phyloP scores from a whole-genome alignment of 2,113 vertebrate genomes.

The Perccottus glenii region DNA sequence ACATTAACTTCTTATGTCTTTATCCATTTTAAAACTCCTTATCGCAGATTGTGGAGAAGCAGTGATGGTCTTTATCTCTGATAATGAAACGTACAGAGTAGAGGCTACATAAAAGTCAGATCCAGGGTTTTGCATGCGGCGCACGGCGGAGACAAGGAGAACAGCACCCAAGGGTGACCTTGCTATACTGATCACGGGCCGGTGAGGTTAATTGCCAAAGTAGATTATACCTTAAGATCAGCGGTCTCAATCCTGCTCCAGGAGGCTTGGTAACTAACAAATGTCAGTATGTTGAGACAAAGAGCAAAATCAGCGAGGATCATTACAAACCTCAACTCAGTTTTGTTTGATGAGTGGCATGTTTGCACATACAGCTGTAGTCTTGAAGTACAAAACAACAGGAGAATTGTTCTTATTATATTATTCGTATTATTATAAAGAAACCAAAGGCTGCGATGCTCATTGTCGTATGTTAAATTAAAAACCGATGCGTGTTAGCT shows the following conservation, averaged over 20 bases:
- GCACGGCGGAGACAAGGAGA: slow-evolving; percentile 62
- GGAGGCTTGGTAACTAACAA: slow-evolving; percentile 43
- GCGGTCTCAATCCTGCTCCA: slow-evolving; percentile 69
- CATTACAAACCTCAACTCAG: slow-evolving; percentile 13
- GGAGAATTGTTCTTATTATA: no score
- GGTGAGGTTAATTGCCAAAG: slow-evolving; percentile 80
- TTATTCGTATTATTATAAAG: not conserved
- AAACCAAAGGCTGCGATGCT: not conserved
- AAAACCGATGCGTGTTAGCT: no score
- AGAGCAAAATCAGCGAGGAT: slow-evolving; percentile 11
- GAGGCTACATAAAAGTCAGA: slow-evolving; percentile 44
- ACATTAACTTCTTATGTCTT: not conserved
- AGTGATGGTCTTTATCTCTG: slow-evolving; percentile 19
- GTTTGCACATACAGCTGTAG: slow-evolving; percentile 11
- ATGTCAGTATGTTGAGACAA: slow-evolving; percentile 55
- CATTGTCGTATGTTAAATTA: not conserved
- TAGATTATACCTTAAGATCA: slow-evolving; percentile 79
- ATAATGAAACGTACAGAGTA: slow-evolving; percentile 40
- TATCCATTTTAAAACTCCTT: slow-evolving; percentile 3
- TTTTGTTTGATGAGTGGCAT: slow-evolving; percentile 44
- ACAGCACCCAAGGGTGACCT: slow-evolving; percentile 79
- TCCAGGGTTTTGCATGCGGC: slow-evolving; percentile 53
- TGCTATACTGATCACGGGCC: slow-evolving; percentile 74
- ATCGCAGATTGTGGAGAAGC: not conserved
- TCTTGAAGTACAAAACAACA: slow-evolving; percentile 23